These are phyloP conservation scores for Nomada ferruginata DNA, from an alignment of 2,888 invertebrate species.

Conservation along the genomic window DNA sequence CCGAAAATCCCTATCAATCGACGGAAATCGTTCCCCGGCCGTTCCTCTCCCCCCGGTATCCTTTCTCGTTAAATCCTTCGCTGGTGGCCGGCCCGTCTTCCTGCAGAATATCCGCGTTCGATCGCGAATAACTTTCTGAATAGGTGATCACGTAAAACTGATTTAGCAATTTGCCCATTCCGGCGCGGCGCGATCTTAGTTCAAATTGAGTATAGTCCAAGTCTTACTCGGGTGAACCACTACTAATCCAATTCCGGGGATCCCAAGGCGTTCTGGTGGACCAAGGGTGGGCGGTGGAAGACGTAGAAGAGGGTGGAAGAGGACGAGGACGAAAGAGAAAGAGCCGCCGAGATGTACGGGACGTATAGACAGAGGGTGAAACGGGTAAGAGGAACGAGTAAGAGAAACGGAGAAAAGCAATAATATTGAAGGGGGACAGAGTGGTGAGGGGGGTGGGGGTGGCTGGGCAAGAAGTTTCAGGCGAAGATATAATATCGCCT, in stretches of 20 bases:
- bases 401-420: slow-evolving; percentile 57
- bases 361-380: slow-evolving; percentile 60
- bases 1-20: slow-evolving; percentile 55
- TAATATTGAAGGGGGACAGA: slow-evolving; percentile 51
- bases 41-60: slow-evolving; percentile 27
- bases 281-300: slow-evolving; percentile 33
- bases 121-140: slow-evolving; percentile 83
- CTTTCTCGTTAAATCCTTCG: slow-evolving; percentile 66
- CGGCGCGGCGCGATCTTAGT: slow-evolving; percentile 81
- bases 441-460: slow-evolving; percentile 43
- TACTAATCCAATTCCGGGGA: slow-evolving; percentile 84
- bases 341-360: slow-evolving; percentile 60
- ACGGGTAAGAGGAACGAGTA: slow-evolving; percentile 58
- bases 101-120: slow-evolving; percentile 69
- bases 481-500: slow-evolving; percentile 83
- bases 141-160: slow-evolving; percentile 84
- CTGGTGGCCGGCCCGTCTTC: slow-evolving; percentile 68
- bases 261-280: slow-evolving; percentile 78
- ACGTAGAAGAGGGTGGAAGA: slow-evolving; percentile 29
- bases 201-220: slow-evolving; percentile 84
- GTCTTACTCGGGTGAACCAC: slow-evolving; percentile 83
- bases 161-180: slow-evolving; percentile 83
- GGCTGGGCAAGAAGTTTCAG: slow-evolving; percentile 63
- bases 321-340: slow-evolving; percentile 61
- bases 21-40: slow-evolving; percentile 23